Percentiles rank a stretch among this genome's conserved stretches.
Conservation (phyloP, 37 sponge, comb jelly and placozoan species). For the Corticium candelabrum region DNA sequence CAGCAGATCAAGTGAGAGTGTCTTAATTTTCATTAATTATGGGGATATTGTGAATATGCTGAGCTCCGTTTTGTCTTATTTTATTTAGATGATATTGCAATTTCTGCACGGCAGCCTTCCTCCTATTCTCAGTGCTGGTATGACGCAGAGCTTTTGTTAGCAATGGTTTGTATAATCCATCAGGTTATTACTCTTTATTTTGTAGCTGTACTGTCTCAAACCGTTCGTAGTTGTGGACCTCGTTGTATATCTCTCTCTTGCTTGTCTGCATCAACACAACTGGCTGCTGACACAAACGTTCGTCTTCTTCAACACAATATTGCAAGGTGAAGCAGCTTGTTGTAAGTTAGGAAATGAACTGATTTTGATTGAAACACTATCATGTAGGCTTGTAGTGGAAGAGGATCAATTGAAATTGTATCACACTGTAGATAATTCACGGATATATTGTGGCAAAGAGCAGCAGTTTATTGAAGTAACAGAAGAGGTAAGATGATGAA, state of each 20-base stretch:
- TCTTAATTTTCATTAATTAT: too few relatives aligned
- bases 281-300: not conserved
- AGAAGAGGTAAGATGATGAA: not conserved
- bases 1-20: slow-evolving; percentile 60
- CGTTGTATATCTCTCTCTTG: not conserved
- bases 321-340: not conserved
- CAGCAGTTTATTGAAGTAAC: not conserved
- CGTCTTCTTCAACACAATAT: not conserved
- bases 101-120: not conserved
- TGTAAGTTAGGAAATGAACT: not conserved
- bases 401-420: slow-evolving; percentile 9
- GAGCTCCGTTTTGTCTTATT: too few relatives aligned
- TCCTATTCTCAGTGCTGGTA: not conserved
- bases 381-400: slow-evolving; percentile 15
- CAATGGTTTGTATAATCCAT: not conserved
- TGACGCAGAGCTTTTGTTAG: not conserved
- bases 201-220: not conserved
- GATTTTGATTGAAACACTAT: not conserved
- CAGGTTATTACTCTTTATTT: not conserved
- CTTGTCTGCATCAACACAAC: not conserved
- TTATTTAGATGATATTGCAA: not conserved
- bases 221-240: not conserved
- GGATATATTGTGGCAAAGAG: slow-evolving; percentile 48
- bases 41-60: too few relatives aligned
- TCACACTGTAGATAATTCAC: slow-evolving; percentile 52